Base-by-base conservation (phyloP, 2,113 vertebrate genomes). In the Steatornis caripensis region DNA sequence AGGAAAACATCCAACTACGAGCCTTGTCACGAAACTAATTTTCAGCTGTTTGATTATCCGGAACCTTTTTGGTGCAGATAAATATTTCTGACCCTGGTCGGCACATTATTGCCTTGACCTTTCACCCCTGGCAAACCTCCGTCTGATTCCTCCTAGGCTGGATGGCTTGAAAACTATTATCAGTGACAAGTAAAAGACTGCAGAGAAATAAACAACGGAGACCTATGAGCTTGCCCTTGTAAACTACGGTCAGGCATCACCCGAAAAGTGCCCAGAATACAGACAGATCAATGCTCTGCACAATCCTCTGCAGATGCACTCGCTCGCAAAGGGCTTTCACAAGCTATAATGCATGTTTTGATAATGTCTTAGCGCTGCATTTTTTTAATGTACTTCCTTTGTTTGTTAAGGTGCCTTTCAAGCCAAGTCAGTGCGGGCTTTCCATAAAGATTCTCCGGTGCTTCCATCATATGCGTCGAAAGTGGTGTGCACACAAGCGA, bases 181-280 rank as follows among this genome's bases (percentile, higher is more conserved):
- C 91, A 90, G 87, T 95, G 97, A 97, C 96, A 97, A 95, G 92
- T 89, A 75, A 96, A 95, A 97, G 95, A 95, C 93, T 96, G 94
- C 84, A 85, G 92, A 96, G 97, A 91, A 95, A 94, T 96, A 97
- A 98, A 97, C 89, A 95, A 86, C 36, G 1, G 76, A 91, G 96
- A 96, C 95, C 93, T 94, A 32, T 90, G 94, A 86, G 85, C 89
- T 93, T 92, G 87, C 87, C 95, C 93, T 96, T 93, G 94, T 92
- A 95, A 96, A 86, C 95, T 66, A 54, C 2, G 37, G 91, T 95
- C 91, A 90, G 94, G 91, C 77, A 79, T 93, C 92, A 92, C 91
- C 93, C 89, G 32, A 92, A 89, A 78, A 89, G 34, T 26, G 1
- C 81, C 95, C 96, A 10, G 89, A 71, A 94, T 68, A 77, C 89